Conservation (phyloP, 1,140 invertebrate species). For the Diorhabda elongata region DNA sequence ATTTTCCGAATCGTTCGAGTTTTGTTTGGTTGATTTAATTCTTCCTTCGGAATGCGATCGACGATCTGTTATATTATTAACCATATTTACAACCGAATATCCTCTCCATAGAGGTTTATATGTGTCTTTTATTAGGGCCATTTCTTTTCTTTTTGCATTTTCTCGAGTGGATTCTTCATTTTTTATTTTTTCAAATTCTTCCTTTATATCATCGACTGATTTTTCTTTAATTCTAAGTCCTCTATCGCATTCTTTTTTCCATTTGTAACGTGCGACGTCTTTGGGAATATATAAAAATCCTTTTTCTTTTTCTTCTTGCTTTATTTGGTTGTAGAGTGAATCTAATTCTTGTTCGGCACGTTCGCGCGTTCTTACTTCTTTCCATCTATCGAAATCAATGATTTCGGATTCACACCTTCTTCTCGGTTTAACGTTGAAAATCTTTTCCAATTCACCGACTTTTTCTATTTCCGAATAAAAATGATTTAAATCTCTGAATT, state of each 20-base stretch:
- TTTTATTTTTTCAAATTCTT: slow-evolving; percentile 60
- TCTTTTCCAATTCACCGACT: slow-evolving; percentile 75
- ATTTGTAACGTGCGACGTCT: slow-evolving; percentile 65
- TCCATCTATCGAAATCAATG: slow-evolving; percentile 84
- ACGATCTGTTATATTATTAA: slow-evolving; percentile 60
- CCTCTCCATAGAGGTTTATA: slow-evolving; percentile 82
- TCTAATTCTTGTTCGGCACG: slow-evolving; percentile 78
- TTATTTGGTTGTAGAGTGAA: slow-evolving; percentile 71
- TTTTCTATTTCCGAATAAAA: slow-evolving; percentile 84
- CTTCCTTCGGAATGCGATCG: slow-evolving; percentile 40
- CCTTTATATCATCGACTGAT: slow-evolving; percentile 79
- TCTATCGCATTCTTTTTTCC: slow-evolving; percentile 63
- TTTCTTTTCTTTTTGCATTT: slow-evolving; percentile 47
- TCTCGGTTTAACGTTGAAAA: slow-evolving; percentile 63
- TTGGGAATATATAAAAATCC: slow-evolving; percentile 77
- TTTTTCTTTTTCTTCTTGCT: slow-evolving; percentile 73
- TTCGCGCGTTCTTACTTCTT: slow-evolving; percentile 71
- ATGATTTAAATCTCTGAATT: slow-evolving; percentile 80
- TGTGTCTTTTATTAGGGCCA: slow-evolving; percentile 57
- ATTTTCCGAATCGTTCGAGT: slow-evolving; percentile 30
- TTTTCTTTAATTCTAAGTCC: slow-evolving; percentile 78
- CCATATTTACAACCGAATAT: slow-evolving; percentile 72
- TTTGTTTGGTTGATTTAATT: slow-evolving; percentile 30
- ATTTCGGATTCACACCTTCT: slow-evolving; percentile 71
- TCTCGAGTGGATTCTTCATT: slow-evolving; percentile 49